These are phyloP conservation scores for Melopsittacus undulatus DNA, from an alignment of 2,797 vertebrate genomes.

Conservation along the genomic window DNA sequence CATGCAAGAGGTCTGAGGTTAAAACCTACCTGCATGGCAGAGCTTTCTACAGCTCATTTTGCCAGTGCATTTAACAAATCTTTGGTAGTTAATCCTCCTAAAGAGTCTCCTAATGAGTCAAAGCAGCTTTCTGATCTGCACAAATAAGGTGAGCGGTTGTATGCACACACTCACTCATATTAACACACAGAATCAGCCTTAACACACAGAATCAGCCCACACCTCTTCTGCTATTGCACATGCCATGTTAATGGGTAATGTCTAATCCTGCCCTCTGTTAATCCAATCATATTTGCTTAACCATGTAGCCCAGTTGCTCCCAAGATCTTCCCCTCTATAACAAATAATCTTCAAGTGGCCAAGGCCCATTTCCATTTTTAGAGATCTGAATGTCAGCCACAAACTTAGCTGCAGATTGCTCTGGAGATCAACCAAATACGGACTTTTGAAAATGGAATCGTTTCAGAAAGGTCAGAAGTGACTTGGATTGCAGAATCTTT, in stretches of 20 bases:
- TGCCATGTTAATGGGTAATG: not conserved
- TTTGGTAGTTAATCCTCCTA: not conserved
- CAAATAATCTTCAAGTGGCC: not conserved
- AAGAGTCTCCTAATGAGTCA: not conserved
- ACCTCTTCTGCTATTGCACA: not conserved
- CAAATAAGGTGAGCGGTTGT: not conserved
- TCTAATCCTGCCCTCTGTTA: not conserved
- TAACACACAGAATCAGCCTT: too few relatives aligned
- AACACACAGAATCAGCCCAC: too few relatives aligned
- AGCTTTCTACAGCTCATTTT: not conserved
- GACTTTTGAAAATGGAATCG: slow-evolving; percentile 2
- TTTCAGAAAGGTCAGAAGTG: slow-evolving; percentile 22
- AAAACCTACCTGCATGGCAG: not conserved
- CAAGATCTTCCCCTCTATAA: not conserved
- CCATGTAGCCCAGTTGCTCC: not conserved
- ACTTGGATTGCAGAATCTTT: not conserved
- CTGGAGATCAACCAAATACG: slow-evolving; percentile 51
- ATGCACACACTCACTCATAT: not conserved
- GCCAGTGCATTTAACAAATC: not conserved
- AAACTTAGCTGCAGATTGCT: not conserved
- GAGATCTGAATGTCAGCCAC: slow-evolving; percentile 17
- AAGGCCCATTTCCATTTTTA: slow-evolving; percentile 38
- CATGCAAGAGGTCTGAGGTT: not conserved
- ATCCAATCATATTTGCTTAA: not conserved
- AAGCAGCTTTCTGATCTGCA: not conserved